Evolutionary conservation across 1,140 invertebrate species (phyloP), one percentile per base, ranked within the genome.

Genomic region (Diabrotica undecimpunctata): DNA sequence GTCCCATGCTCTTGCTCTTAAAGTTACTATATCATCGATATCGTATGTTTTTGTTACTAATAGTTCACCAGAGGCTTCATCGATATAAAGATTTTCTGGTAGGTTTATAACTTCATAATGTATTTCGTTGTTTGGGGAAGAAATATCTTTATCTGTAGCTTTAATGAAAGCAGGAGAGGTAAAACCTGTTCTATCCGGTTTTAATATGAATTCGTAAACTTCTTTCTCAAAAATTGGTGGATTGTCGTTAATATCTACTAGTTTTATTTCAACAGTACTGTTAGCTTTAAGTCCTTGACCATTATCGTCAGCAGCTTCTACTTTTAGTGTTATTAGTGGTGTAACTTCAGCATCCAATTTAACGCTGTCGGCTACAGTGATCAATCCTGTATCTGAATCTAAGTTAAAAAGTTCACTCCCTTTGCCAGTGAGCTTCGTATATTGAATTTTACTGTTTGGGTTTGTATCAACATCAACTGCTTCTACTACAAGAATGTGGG

Each of bases 241-340:
- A 77, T 96, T 89, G 76, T 96, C 94, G 78, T 96, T 96, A 12
- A 94, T 87, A 79, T 95, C 93, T 64, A 91, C 77, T 54, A 94
- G 80, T 77, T 87, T 86, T 67, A 94, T 85, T 61, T 89, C 84
- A 54, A 95, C 83, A 63, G 86, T 84, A 60, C 90, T 88, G 41
- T 83, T 84, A 12, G 89, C 87, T 63, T 83, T 85, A 70, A 92
- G 86, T 36, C 93, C 94, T 69, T 85, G 83, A 13, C 93, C 92
- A 70, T 90, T 86, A 75, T 90, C 90, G 78, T 96, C 94, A 70
- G 88, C 84, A 35, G 94, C 94, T 81, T 95, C 91, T 25, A 95
- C 87, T 65, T 86, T 87, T 66, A 96, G 83, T 75, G 87, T 86
- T 75, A 93, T 87, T 70, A 88, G 87, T 73, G 87, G 82, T 73